Conservation (phyloP, 2,113 vertebrate species). For the Solea senegalensis region DNA sequence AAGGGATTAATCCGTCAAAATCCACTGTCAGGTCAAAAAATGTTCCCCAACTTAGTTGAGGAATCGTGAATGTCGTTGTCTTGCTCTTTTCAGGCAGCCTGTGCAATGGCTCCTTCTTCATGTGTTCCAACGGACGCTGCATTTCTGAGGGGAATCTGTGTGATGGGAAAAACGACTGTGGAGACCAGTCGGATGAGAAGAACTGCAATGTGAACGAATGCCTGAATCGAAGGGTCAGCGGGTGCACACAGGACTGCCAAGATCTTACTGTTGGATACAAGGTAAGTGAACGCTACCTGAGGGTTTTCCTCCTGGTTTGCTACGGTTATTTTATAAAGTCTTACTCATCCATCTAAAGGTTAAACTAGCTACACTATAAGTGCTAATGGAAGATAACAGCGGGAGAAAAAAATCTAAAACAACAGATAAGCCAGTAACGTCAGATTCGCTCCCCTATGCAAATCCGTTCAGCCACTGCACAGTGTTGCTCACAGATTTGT, state of each 20-base stretch:
- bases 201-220: constrained; percentile 96
- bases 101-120: constrained; percentile 98
- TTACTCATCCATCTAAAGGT: constrained; percentile 3
- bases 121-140: constrained; percentile 97
- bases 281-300: constrained; percentile 75
- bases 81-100: constrained; percentile 89
- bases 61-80: constrained; percentile 40
- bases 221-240: constrained; percentile 92
- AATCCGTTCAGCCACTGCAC: background rate
- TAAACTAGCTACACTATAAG: constrained; percentile 9
- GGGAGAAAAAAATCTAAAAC: background rate
- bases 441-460: background rate
- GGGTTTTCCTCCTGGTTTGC: background rate
- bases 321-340: constrained; percentile 3
- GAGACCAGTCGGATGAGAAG: constrained; percentile 93
- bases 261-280: constrained; percentile 95
- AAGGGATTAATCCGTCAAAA: constrained; percentile 38
- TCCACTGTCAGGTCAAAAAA: constrained; percentile 20
- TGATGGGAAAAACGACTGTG: constrained; percentile 91
- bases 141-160: constrained; percentile 87
- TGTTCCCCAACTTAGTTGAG: constrained; percentile 1
- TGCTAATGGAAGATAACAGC: background rate
- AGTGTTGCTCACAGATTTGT: background rate
- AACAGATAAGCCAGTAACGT: background rate
- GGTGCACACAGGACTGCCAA: constrained; percentile 96